Percentiles rank a stretch among this genome's conserved stretches.
These are phyloP conservation scores for Metallyticus violacea DNA, from an alignment of 2,888 invertebrate species.

Conservation along the genomic window DNA sequence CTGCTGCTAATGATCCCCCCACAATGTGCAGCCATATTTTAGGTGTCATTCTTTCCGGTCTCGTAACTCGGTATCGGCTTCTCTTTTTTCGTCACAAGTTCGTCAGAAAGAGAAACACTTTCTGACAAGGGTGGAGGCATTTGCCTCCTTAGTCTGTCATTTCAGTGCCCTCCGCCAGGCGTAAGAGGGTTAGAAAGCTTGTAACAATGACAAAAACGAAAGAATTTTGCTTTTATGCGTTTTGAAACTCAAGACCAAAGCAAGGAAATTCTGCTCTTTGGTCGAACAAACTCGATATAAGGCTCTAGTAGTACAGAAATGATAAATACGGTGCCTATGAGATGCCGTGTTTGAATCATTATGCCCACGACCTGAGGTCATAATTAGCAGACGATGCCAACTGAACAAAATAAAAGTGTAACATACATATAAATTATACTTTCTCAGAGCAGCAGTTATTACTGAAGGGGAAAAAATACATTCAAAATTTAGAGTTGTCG, in stretches of 20 bases:
- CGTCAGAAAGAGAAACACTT: neutral
- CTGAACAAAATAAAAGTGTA: too few relatives aligned
- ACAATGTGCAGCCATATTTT: constrained; percentile 25
- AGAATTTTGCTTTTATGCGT: neutral
- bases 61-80: neutral
- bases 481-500: too few relatives aligned
- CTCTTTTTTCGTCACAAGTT: neutral
- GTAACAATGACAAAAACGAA: neutral
- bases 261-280: neutral
- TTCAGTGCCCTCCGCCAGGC: neutral
- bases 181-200: neutral
- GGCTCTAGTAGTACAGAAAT: neutral
- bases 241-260: neutral
- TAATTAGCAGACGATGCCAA: too few relatives aligned
- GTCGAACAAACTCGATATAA: neutral
- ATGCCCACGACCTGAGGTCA: too few relatives aligned
- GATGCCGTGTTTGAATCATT: too few relatives aligned
- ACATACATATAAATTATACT: too few relatives aligned
- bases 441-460: too few relatives aligned
- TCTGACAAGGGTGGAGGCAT: neutral
- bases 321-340: neutral
- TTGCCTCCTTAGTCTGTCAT: constrained; percentile 12
- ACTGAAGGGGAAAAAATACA: too few relatives aligned
- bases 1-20: constrained; percentile 11
- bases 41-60: constrained; percentile 16